Evolutionary conservation across 1,140 invertebrate species (phyloP).

Genomic region (Listronotus bonariensis): DNA sequence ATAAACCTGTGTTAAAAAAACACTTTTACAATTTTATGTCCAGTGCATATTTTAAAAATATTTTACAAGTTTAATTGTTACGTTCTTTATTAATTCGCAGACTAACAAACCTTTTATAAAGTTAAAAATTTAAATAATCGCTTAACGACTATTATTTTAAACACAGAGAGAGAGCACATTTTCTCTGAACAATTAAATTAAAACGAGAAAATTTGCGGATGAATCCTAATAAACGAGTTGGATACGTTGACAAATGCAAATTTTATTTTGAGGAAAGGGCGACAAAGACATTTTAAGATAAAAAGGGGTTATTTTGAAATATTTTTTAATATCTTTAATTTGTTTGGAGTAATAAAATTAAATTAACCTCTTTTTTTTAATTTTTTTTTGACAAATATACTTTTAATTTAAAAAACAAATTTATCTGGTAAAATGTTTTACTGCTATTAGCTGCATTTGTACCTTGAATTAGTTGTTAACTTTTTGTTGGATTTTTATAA

Average conservation of each 20-base stretch:
- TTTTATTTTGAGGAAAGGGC: slow-evolving; percentile 17
- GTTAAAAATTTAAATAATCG: slow-evolving; percentile 16
- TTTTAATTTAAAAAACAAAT: too few species aligned
- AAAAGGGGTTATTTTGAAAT: not conserved
- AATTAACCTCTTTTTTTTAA: too few species aligned
- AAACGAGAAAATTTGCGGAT: slow-evolving; percentile 23
- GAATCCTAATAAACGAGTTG: slow-evolving; percentile 23
- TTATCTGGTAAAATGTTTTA: too few species aligned
- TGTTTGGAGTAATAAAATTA: too few species aligned
- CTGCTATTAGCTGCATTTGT: too few species aligned
- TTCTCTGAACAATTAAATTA: slow-evolving; percentile 22
- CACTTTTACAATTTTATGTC: too few species aligned
- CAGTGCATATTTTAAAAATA: too few species aligned
- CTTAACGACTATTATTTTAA: slow-evolving; percentile 6
- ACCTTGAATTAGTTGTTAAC: too few species aligned
- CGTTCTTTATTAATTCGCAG: not conserved
- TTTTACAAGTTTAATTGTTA: not conserved
- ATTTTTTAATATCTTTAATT: not conserved
- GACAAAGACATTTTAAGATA: slow-evolving; percentile 10
- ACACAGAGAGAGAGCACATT: slow-evolving; percentile 15
- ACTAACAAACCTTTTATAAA: not conserved
- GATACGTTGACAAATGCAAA: slow-evolving; percentile 30
- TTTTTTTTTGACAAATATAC: too few species aligned
- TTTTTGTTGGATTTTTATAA: too few species aligned
- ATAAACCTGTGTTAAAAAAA: too few species aligned